These are phyloP conservation scores for Bambusicola thoracicus DNA, from an alignment of 2,113 vertebrate species.

Conservation along the genomic window DNA sequence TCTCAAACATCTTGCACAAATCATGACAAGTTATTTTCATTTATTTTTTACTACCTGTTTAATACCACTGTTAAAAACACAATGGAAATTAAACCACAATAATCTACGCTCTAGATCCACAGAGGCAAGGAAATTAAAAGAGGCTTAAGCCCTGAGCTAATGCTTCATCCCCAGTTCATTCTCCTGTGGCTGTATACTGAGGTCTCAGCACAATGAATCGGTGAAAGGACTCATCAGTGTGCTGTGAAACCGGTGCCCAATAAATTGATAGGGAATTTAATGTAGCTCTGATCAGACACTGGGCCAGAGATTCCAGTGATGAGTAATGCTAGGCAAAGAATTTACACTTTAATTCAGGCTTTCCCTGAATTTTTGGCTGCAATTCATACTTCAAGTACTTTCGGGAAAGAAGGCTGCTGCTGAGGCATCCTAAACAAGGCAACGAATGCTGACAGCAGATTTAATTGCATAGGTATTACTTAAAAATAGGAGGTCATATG, in stretches of 20 bases:
- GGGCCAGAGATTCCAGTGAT: conserved; percentile 10
- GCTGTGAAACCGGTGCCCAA: not conserved
- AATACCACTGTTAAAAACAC: not conserved
- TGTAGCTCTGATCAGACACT: not conserved
- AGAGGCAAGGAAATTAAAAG: conserved; percentile 43
- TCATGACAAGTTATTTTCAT: not conserved
- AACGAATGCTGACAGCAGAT: conserved; percentile 27
- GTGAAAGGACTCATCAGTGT: conserved; percentile 19
- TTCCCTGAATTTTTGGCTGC: not conserved
- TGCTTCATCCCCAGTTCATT: not conserved
- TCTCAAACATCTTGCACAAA: not conserved
- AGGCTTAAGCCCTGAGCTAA: conserved; percentile 52
- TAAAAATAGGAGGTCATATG: conserved; percentile 21
- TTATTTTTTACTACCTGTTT: conserved; percentile 31
- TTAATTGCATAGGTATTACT: conserved; percentile 26
- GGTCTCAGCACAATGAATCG: conserved; percentile 1
- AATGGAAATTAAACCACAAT: conserved; percentile 2
- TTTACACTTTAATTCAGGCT: conserved; percentile 23
- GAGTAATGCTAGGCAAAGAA: not conserved
- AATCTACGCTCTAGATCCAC: not conserved
- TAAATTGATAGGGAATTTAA: conserved; percentile 20
- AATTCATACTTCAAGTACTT: conserved; percentile 12
- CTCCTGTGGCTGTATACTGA: not conserved
- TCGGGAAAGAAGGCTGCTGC: conserved; percentile 14
- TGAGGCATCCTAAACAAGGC: conserved; percentile 14